These are phyloP conservation scores for Cynodonichthys magdalenae DNA, from an alignment of 2,797 vertebrate species.

Conservation along the genomic window DNA sequence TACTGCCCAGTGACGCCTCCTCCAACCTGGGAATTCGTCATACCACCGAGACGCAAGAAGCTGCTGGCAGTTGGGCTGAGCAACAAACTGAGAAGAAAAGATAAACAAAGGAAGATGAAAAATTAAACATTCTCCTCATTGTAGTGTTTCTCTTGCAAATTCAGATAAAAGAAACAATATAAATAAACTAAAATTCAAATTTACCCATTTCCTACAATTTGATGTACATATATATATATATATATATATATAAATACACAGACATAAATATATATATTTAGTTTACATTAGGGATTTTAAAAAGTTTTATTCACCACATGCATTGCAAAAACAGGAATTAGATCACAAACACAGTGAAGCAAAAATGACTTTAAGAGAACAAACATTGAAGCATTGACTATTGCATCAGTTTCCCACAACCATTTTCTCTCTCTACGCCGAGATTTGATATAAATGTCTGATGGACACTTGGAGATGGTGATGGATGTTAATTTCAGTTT, in stretches of 20 bases:
- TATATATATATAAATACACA: too few relatives aligned
- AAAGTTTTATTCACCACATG: too few relatives aligned
- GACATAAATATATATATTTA: too few relatives aligned
- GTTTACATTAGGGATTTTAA: too few relatives aligned
- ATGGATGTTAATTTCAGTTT: conserved; percentile 59
- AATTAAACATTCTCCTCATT: not conserved
- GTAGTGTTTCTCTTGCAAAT: too few relatives aligned
- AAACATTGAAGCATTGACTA: conserved; percentile 7
- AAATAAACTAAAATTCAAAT: too few relatives aligned
- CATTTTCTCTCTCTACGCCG: conserved; percentile 33
- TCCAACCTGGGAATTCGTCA: conserved; percentile 95
- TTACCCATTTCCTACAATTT: too few relatives aligned
- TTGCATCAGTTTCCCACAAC: conserved; percentile 25
- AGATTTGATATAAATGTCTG: conserved; percentile 65
- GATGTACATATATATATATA: too few relatives aligned
- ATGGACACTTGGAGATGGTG: conserved; percentile 52
- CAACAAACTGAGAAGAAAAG: conserved; percentile 87
- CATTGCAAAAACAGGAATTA: not conserved
- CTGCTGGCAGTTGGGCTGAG: conserved; percentile 98
- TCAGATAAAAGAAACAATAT: too few relatives aligned
- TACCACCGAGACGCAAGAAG: conserved; percentile 97
- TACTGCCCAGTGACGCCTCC: conserved; percentile 93
- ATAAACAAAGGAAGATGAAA: conserved; percentile 7
- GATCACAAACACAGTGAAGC: not conserved
- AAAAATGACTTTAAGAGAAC: conserved; percentile 4